Evolutionary conservation across 2,888 invertebrate species (phyloP).

Genomic region (Zeuzera pyrina): DNA sequence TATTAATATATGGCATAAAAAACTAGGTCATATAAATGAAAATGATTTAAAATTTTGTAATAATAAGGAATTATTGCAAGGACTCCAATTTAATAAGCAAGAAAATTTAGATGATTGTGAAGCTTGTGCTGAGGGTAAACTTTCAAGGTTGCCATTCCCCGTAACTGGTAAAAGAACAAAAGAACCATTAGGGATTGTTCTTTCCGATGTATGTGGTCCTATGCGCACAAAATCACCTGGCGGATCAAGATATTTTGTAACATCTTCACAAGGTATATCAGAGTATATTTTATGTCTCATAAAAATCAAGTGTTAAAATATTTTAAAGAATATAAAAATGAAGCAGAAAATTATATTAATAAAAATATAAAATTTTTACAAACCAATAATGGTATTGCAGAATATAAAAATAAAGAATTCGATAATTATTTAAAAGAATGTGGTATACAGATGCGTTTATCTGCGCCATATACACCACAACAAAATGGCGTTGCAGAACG

Average conservation of each 20-base stretch:
- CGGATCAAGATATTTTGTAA: slow-evolving; percentile 8
- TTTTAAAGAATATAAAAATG: too few relatives aligned
- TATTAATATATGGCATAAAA: slow-evolving; percentile 2
- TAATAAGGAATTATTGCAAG: not conserved
- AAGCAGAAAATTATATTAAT: not conserved
- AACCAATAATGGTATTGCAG: too few relatives aligned
- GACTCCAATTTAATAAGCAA: not conserved
- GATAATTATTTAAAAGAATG: too few relatives aligned
- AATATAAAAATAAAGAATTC: too few relatives aligned
- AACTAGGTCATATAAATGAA: not conserved
- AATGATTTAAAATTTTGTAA: slow-evolving; percentile 1
- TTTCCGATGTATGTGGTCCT: slow-evolving; percentile 13
- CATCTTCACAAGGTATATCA: slow-evolving; percentile 9
- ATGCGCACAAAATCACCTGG: slow-evolving; percentile 11
- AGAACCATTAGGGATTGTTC: slow-evolving; percentile 8
- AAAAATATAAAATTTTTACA: too few relatives aligned
- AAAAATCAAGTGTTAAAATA: slow-evolving; percentile 6
- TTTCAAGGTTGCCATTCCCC: not conserved
- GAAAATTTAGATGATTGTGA: not conserved
- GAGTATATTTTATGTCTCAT: slow-evolving; percentile 10
- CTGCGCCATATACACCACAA: not conserved
- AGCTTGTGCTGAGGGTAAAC: not conserved
- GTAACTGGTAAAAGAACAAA: not conserved
- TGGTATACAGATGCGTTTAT: too few relatives aligned
- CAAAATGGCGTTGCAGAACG: slow-evolving; percentile 1